phyloP scores from a whole-genome alignment of 2,888 invertebrate species.

The Troides helena region DNA sequence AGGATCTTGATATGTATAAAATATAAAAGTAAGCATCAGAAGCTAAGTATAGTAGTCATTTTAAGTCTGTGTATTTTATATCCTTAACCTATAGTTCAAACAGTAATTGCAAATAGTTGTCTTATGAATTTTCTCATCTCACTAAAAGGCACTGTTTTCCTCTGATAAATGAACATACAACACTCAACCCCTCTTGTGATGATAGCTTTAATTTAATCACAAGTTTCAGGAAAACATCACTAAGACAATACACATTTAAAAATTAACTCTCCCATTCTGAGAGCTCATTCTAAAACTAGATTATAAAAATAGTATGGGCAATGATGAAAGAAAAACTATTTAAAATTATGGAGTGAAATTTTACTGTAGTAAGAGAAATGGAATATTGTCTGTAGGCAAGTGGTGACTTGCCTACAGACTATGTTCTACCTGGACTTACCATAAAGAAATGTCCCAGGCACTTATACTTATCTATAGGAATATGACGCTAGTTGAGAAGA shows the following conservation, averaged over 20 bases:
- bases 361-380: background rate
- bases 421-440: too few species aligned
- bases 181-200: slow-evolving; percentile 42
- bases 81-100: slow-evolving; percentile 38
- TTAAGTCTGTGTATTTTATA: background rate
- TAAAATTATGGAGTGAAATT: background rate
- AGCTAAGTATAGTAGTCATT: slow-evolving; percentile 8
- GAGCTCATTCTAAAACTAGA: slow-evolving; percentile 35
- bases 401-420: too few species aligned
- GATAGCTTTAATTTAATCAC: slow-evolving; percentile 37
- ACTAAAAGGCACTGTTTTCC: slow-evolving; percentile 71
- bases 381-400: too few species aligned
- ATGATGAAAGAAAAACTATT: slow-evolving; percentile 2
- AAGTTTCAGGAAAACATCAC: slow-evolving; percentile 32
- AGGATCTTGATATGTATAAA: slow-evolving; percentile 42
- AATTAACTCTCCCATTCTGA: slow-evolving; percentile 29
- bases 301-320: slow-evolving; percentile 35
- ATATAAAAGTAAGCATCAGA: slow-evolving; percentile 32
- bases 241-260: slow-evolving; percentile 1
- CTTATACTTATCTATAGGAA: too few species aligned
- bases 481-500: too few species aligned
- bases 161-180: slow-evolving; percentile 44
- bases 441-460: too few species aligned
- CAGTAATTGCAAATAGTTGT: slow-evolving; percentile 40
- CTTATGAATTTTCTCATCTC: slow-evolving; percentile 51